Evolutionary conservation across 2,113 vertebrate genomes (phyloP).

Genomic region (Corythornis vintsioides): DNA sequence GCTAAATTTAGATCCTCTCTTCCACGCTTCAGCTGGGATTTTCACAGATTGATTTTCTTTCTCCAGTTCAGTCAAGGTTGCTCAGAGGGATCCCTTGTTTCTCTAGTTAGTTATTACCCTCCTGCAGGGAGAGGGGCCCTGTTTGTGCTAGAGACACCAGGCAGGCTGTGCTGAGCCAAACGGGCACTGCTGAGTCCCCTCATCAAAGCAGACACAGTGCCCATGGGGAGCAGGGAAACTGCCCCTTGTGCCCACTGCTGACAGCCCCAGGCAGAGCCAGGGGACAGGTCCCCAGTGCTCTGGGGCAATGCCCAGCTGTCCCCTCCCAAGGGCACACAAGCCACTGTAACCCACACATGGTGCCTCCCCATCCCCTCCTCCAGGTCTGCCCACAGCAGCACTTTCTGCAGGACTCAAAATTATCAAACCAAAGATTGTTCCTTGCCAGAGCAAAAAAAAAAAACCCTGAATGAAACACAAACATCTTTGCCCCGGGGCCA

Average conservation of each 20-base stretch:
- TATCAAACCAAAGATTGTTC: background rate
- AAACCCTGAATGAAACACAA: background rate
- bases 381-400: background rate
- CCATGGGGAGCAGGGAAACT: background rate
- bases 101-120: background rate
- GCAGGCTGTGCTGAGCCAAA: background rate
- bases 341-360: rapidly evolving
- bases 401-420: background rate
- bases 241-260: background rate
- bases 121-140: conserved; percentile 1
- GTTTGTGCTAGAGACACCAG: background rate
- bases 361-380: background rate
- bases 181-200: background rate
- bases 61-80: background rate
- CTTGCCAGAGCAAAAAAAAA: background rate
- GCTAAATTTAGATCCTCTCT: background rate
- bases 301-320: background rate
- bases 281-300: background rate
- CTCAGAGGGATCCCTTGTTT: conserved; percentile 22
- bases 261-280: background rate
- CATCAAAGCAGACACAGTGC: background rate
- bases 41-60: background rate
- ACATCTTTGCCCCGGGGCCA: conserved; percentile 33
- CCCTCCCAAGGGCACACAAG: background rate
- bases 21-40: background rate